phyloP scores from a whole-genome alignment of 2,797 vertebrate species.

The Acrossocheilus wenchowensis region DNA sequence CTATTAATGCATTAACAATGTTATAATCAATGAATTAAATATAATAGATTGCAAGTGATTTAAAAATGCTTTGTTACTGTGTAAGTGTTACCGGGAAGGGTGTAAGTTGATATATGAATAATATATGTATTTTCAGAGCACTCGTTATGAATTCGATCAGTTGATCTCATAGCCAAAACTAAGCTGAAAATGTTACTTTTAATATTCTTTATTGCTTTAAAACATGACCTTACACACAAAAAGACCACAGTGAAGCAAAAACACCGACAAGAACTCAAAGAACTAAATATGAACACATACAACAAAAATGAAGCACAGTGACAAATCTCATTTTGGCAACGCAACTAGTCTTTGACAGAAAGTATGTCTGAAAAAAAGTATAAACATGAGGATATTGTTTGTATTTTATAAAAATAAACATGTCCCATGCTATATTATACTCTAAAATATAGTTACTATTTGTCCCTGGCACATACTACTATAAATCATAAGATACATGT shows the following conservation, averaged over 20 bases:
- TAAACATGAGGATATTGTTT: constrained; percentile 68
- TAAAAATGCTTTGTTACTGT: not conserved
- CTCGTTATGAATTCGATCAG: not conserved
- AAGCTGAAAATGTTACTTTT: constrained; percentile 62
- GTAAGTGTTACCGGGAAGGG: not conserved
- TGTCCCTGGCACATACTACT: constrained; percentile 80
- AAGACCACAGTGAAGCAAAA: constrained; percentile 81
- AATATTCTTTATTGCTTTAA: constrained; percentile 85
- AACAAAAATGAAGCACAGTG: constrained; percentile 55
- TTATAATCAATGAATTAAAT: not conserved
- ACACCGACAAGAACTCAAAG: constrained; percentile 77
- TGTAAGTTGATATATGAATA: not conserved
- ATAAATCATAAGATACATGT: constrained; percentile 77
- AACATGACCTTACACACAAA: constrained; percentile 84
- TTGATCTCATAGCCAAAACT: constrained; percentile 40
- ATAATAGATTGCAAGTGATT: not conserved
- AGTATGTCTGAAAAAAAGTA: constrained; percentile 59
- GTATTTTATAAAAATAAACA: constrained; percentile 85
- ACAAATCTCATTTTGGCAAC: constrained; percentile 69
- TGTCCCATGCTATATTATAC: constrained; percentile 81
- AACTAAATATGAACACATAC: constrained; percentile 59
- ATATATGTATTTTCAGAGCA: not conserved
- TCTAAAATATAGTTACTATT: constrained; percentile 84
- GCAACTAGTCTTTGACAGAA: constrained; percentile 72
- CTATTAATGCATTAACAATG: not conserved